Conservation (phyloP, 2,888 invertebrate species). For the Oasisia sp. region DNA sequence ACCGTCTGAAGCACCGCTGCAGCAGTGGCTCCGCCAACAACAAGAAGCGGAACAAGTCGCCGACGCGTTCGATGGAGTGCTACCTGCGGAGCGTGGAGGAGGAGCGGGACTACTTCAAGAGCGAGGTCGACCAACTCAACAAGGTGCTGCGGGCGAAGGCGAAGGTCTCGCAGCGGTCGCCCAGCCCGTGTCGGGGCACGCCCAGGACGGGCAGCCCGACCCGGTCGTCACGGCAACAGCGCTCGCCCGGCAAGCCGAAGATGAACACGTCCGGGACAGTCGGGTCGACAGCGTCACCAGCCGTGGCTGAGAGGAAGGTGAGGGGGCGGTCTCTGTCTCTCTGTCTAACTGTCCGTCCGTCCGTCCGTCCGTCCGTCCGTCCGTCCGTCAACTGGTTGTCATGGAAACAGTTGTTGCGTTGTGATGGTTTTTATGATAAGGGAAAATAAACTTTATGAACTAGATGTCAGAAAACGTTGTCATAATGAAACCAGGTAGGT, state of each 20-base stretch:
- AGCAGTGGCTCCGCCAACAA: constrained; percentile 48
- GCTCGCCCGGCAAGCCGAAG: background rate
- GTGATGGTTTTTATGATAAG: background rate
- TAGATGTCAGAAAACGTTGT: background rate
- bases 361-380: too few species aligned
- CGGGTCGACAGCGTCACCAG: background rate
- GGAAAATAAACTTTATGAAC: background rate
- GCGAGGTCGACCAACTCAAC: constrained; percentile 51
- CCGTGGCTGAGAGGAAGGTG: constrained; percentile 12
- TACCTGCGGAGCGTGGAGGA: constrained; percentile 62
- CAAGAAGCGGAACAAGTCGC: constrained; percentile 51
- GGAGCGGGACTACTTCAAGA: constrained; percentile 64
- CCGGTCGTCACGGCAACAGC: background rate
- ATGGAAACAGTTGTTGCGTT: background rate
- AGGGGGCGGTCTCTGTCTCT: background rate
- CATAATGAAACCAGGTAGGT: background rate
- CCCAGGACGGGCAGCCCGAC: background rate
- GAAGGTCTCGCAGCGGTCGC: background rate
- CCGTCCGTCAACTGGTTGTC: too few species aligned
- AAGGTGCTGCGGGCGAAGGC: background rate
- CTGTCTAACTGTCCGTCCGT: too few species aligned
- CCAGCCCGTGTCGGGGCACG: background rate
- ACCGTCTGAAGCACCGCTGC: constrained; percentile 55
- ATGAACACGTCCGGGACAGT: background rate
- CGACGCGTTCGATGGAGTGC: constrained; percentile 56